Evolutionary conservation across 2,797 vertebrate genomes (phyloP).

Genomic region (Anabacerthia variegaticeps): DNA sequence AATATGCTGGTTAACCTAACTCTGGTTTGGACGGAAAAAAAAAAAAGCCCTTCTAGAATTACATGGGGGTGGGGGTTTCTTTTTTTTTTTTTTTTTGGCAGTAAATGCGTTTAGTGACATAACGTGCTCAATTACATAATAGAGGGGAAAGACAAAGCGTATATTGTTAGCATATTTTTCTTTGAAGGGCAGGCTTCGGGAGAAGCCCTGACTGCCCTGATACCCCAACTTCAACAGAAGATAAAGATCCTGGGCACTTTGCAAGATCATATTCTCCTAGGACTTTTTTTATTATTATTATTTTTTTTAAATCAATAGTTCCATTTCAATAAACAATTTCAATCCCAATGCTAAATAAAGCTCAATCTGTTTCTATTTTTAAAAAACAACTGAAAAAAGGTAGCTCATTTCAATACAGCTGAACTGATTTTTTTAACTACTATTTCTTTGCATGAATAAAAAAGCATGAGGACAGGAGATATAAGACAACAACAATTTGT

Average conservation of each 20-base stretch:
- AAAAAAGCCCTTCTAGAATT: background rate
- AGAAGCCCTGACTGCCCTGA: background rate
- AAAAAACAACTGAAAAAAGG: background rate
- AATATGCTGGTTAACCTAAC: conserved; percentile 44
- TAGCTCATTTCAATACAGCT: background rate
- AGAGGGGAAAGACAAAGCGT: conserved; percentile 2
- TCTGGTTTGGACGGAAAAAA: background rate
- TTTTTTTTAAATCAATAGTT: background rate
- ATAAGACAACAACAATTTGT: accelerated
- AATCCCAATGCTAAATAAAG: background rate
- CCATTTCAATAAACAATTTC: background rate
- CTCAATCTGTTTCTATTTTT: background rate
- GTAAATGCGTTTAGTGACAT: background rate
- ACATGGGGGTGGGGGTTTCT: too few species aligned
- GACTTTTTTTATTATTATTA: too few species aligned
- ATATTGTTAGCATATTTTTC: conserved; percentile 20
- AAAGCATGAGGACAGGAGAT: background rate
- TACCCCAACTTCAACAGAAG: background rate
- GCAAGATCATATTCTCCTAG: background rate
- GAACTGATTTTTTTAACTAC: background rate
- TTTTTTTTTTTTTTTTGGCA: background rate
- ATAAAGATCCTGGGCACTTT: background rate
- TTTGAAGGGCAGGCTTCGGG: background rate
- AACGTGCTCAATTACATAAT: conserved; percentile 47
- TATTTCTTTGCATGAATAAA: background rate